These are phyloP conservation scores for Melanotaenia nigrans DNA, from an alignment of 2,797 vertebrate species.

Conservation along the genomic window DNA sequence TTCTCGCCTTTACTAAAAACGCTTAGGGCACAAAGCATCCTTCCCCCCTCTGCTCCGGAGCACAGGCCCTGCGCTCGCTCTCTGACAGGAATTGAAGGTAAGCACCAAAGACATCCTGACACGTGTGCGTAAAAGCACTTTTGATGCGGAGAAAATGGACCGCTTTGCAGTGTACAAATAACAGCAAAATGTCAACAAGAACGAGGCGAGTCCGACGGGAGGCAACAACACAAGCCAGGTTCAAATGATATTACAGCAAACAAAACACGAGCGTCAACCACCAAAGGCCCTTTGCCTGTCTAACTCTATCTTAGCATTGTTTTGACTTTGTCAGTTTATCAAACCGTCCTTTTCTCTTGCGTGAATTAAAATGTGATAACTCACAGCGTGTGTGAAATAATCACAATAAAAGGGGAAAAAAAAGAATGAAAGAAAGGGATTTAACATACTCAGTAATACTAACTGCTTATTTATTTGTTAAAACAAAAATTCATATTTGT, in stretches of 20 bases:
- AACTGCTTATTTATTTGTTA: slow-evolving; percentile 15
- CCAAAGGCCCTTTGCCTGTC: slow-evolving; percentile 74
- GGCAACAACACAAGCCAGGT: slow-evolving; percentile 81
- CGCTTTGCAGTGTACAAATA: slow-evolving; percentile 85
- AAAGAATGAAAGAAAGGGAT: background rate
- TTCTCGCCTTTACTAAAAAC: slow-evolving; percentile 82
- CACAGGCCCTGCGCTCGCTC: slow-evolving; percentile 73
- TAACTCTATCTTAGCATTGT: slow-evolving; percentile 59
- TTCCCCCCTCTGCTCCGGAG: slow-evolving; percentile 74
- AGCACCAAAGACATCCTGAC: slow-evolving; percentile 86
- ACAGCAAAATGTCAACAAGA: slow-evolving; percentile 84
- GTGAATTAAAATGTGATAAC: slow-evolving; percentile 38
- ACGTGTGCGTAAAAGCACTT: slow-evolving; percentile 81
- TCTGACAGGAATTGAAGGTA: slow-evolving; percentile 86
- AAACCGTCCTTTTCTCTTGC: slow-evolving; percentile 37
- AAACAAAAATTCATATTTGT: background rate
- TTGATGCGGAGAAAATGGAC: slow-evolving; percentile 85
- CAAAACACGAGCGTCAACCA: slow-evolving; percentile 77
- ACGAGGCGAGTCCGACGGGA: slow-evolving; percentile 80
- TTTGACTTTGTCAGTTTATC: slow-evolving; percentile 65
- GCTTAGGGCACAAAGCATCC: slow-evolving; percentile 84
- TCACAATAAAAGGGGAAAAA: background rate
- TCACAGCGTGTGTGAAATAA: slow-evolving; percentile 14
- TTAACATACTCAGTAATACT: background rate
- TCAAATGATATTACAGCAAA: slow-evolving; percentile 83